phyloP scores from a whole-genome alignment of 2,888 invertebrate species.

The Tinea trinotella region DNA sequence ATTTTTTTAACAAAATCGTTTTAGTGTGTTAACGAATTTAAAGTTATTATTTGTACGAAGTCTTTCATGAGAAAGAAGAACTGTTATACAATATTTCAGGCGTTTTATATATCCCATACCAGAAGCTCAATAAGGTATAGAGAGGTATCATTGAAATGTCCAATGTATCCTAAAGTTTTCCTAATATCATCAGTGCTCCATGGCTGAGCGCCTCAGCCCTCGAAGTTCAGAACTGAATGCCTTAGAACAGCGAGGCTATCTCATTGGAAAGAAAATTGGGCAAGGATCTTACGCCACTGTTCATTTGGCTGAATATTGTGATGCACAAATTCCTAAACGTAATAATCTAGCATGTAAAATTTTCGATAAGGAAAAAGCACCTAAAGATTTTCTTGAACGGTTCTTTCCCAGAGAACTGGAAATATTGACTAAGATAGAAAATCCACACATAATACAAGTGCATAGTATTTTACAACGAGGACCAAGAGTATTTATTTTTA shows the following conservation, averaged over 20 bases:
- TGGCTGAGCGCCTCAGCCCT: conserved; percentile 82
- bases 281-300: conserved; percentile 94
- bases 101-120: background rate
- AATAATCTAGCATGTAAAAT: conserved; percentile 91
- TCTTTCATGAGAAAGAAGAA: conserved; percentile 57
- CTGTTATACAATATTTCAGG: conserved; percentile 4
- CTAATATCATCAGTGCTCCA: conserved; percentile 71
- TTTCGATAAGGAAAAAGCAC: conserved; percentile 91
- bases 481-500: conserved; percentile 89
- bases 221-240: conserved; percentile 89
- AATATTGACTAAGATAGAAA: conserved; percentile 89
- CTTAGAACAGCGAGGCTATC: conserved; percentile 86
- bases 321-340: conserved; percentile 78
- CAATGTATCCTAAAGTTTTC: conserved; percentile 72
- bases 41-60: conserved; percentile 34
- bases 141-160: conserved; percentile 54
- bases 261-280: conserved; percentile 89
- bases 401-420: conserved; percentile 95
- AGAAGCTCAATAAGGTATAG: background rate
- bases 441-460: conserved; percentile 91
- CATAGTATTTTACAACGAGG: conserved; percentile 89
- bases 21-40: conserved; percentile 53
- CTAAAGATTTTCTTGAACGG: conserved; percentile 90
- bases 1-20: conserved; percentile 59
- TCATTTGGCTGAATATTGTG: conserved; percentile 86